Evolutionary conservation across 64 coral and sea anemone genomes (phyloP).

Genomic region (Orbicella faveolata): DNA sequence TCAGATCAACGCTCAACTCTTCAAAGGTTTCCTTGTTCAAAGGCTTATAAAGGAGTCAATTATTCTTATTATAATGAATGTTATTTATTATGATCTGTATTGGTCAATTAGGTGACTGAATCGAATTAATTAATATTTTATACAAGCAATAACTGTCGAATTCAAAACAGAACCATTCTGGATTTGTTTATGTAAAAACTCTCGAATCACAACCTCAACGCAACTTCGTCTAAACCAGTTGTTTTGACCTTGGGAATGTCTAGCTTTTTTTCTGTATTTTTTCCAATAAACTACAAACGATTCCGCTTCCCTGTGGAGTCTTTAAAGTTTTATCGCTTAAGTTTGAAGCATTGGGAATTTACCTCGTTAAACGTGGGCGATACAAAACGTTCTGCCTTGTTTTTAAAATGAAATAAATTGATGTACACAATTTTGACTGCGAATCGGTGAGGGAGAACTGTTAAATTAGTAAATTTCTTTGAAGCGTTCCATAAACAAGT

Average conservation of each 20-base stretch:
- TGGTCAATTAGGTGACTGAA: neutral
- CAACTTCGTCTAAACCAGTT: neutral
- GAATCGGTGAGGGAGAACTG: neutral
- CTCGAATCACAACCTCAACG: neutral
- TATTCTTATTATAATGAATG: neutral
- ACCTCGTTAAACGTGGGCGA: neutral
- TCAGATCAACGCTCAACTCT: neutral
- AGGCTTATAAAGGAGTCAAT: neutral
- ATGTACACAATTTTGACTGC: neutral
- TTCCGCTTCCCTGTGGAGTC: neutral
- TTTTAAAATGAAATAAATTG: neutral
- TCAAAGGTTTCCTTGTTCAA: neutral
- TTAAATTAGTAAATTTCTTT: neutral
- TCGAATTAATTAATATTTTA: constrained; percentile 28
- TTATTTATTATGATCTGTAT: neutral
- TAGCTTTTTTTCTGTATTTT: neutral
- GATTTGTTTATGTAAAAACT: neutral
- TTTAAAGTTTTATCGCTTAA: neutral
- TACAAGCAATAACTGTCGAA: neutral
- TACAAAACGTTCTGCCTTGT: neutral
- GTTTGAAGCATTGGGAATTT: neutral
- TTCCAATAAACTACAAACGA: neutral
- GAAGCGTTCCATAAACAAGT: neutral
- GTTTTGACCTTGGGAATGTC: neutral
- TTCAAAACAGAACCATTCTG: neutral